Conservation (phyloP, 64 coral and sea anemone species). For the Montipora capricornis region DNA sequence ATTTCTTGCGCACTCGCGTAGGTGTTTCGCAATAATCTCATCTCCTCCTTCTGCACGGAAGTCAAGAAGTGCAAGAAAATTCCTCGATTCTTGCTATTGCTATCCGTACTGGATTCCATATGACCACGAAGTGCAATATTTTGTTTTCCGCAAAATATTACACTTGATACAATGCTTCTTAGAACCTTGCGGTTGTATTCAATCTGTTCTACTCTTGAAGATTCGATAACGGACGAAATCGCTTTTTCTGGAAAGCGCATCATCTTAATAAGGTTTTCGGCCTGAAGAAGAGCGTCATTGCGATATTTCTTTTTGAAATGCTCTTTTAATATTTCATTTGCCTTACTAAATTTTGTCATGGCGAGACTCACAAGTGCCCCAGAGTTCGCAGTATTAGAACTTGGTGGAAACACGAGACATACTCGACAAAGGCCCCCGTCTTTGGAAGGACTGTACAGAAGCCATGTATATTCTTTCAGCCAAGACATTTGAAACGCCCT, state of each 20-base stretch:
- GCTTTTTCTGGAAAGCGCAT: slow-evolving; percentile 45
- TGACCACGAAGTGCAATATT: slow-evolving; percentile 57
- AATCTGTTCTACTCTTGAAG: slow-evolving; percentile 44
- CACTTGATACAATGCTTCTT: slow-evolving; percentile 28
- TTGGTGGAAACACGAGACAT: slow-evolving; percentile 58
- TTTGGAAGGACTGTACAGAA: slow-evolving; percentile 45
- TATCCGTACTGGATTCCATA: slow-evolving; percentile 28
- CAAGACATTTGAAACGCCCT: too few species aligned
- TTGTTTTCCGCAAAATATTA: slow-evolving; percentile 69
- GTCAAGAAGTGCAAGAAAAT: slow-evolving; percentile 52
- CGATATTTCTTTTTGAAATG: slow-evolving; percentile 60
- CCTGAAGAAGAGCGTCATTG: slow-evolving; percentile 44
- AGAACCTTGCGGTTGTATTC: slow-evolving; percentile 56
- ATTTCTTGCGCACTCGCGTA: slow-evolving; percentile 44
- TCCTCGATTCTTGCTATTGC: slow-evolving; percentile 39
- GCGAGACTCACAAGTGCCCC: too few species aligned
- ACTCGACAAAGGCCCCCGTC: slow-evolving; percentile 45
- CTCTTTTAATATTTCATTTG: slow-evolving; percentile 19
- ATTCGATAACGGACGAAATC: slow-evolving; percentile 38
- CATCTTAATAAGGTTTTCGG: slow-evolving; percentile 53
- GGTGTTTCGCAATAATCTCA: slow-evolving; percentile 48
- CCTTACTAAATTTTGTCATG: too few species aligned
- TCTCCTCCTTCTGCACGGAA: slow-evolving; percentile 49
- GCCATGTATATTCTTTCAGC: slow-evolving; percentile 11
- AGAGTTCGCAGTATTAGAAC: not conserved